Percentiles rank a stretch among this genome's conserved stretches.
Conservation (phyloP, 2,113 vertebrate genomes). For the Dipodomys spectabilis region DNA sequence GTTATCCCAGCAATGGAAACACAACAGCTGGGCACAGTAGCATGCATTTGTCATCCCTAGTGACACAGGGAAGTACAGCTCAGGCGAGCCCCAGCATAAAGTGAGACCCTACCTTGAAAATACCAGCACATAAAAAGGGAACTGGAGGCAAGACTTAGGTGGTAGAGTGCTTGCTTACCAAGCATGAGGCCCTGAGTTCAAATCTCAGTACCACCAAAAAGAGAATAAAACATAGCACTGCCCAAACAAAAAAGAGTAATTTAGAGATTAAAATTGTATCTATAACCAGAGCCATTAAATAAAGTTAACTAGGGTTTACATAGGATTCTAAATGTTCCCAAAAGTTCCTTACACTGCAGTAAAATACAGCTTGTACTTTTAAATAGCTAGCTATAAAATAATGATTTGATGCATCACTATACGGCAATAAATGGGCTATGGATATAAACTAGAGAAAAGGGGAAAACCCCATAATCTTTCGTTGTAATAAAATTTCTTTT, state of each 20-base stretch:
- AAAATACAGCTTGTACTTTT: conserved; percentile 37
- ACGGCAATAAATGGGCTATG: background rate
- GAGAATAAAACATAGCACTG: too few relatives aligned
- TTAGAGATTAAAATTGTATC: background rate
- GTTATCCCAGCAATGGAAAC: too few relatives aligned
- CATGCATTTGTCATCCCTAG: too few relatives aligned
- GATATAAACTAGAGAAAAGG: background rate
- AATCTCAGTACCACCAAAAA: too few relatives aligned
- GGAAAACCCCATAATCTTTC: background rate
- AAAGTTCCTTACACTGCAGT: background rate
- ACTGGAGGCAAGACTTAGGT: too few relatives aligned
- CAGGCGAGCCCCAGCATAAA: too few relatives aligned
- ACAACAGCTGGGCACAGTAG: too few relatives aligned
- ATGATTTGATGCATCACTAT: background rate
- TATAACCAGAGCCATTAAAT: conserved; percentile 46
- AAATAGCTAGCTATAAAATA: background rate
- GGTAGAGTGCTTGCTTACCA: too few relatives aligned
- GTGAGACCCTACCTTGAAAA: too few relatives aligned
- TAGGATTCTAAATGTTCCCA: conserved; percentile 14
- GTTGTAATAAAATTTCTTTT: conserved; percentile 18
- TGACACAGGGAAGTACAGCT: too few relatives aligned
- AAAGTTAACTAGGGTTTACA: conserved; percentile 3
- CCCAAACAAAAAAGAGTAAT: background rate
- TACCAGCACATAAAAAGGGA: too few relatives aligned
- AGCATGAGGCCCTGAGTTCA: too few relatives aligned